Evolutionary conservation across 2,797 vertebrate genomes (phyloP).

Genomic region (Cacajao melanocephalus): DNA sequence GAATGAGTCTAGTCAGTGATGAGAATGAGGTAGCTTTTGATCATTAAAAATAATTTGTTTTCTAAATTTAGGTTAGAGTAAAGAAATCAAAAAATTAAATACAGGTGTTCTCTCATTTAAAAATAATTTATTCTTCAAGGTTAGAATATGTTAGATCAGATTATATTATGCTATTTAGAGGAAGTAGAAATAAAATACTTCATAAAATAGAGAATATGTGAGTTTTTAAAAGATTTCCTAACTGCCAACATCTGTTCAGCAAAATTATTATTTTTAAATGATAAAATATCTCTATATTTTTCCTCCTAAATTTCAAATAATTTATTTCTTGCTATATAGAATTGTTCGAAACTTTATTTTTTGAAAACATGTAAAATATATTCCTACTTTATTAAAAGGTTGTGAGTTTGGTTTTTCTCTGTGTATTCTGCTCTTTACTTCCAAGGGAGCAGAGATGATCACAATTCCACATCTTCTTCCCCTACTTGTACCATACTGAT

Average conservation of each 20-base stretch:
- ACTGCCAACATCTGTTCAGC: background rate
- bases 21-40: background rate
- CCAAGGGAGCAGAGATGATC: background rate
- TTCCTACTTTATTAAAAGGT: background rate
- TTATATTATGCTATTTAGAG: background rate
- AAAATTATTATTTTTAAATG: background rate
- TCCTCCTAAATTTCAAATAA: background rate
- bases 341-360: background rate
- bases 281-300: background rate
- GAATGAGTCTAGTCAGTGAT: background rate
- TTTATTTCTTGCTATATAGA: background rate
- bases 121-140: background rate
- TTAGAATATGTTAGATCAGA: background rate
- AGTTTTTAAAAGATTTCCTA: background rate
- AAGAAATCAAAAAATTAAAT: background rate
- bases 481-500: fast-evolving
- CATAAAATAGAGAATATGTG: background rate
- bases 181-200: background rate
- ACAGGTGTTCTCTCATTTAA: background rate
- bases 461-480: background rate
- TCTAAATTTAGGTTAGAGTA: background rate
- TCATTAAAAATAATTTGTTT: constrained; percentile 2
- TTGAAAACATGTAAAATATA: background rate
- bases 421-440: background rate
- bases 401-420: background rate